Percentiles rank a stretch among this genome's conserved stretches.
phyloP scores from a whole-genome alignment of 2,888 invertebrate genomes.

The Nipponacmea schrenckii region DNA sequence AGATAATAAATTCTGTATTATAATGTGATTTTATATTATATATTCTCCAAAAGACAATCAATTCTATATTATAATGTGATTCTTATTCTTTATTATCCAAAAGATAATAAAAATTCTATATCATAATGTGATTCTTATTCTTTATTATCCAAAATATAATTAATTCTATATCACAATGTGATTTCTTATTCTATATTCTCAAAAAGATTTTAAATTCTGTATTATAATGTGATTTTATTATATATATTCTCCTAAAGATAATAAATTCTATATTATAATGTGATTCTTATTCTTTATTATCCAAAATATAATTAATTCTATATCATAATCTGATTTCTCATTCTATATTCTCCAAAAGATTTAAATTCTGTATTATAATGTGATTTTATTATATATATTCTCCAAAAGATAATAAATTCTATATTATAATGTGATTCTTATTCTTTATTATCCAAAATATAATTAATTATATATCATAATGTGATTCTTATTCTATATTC shows the following conservation, averaged over 20 bases:
- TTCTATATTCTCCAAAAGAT: slow-evolving; percentile 63
- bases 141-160: no score
- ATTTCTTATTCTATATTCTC: slow-evolving; percentile 65
- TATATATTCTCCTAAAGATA: no score
- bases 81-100: no score
- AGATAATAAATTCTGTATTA: background rate
- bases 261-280: slow-evolving; percentile 61
- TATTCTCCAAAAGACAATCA: slow-evolving; percentile 53
- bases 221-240: background rate
- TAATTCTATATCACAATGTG: no score
- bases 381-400: no score
- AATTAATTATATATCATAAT: background rate
- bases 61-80: no score
- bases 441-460: slow-evolving; percentile 64
- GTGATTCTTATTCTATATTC: no score
- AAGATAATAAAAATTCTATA: no score
- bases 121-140: no score
- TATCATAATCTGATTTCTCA: slow-evolving; percentile 68
- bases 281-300: slow-evolving; percentile 67
- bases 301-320: slow-evolving; percentile 48
- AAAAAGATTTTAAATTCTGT: slow-evolving; percentile 11
- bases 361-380: background rate
- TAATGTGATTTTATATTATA: slow-evolving; percentile 27
- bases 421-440: slow-evolving; percentile 66
- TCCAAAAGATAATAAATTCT: no score